phyloP scores from a whole-genome alignment of 2,888 invertebrate genomes.

The Drosophila falleni region DNA sequence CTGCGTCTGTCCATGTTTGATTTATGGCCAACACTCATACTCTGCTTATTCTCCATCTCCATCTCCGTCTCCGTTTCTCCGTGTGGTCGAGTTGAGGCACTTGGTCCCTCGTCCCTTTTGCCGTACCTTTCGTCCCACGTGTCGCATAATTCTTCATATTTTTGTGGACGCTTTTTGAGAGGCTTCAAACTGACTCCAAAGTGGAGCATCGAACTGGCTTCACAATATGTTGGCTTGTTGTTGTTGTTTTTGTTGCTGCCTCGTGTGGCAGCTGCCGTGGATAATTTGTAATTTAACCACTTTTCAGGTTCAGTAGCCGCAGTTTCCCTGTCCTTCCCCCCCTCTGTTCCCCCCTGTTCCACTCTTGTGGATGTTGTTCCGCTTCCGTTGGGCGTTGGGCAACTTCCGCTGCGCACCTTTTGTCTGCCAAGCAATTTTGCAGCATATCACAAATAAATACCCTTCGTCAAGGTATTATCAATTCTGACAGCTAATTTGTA shows the following conservation, averaged over 20 bases:
- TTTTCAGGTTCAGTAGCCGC: slow-evolving; percentile 85
- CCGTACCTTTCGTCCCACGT: slow-evolving; percentile 62
- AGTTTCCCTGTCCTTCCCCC: slow-evolving; percentile 36
- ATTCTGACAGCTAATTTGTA: slow-evolving; percentile 4
- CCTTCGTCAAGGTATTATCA: slow-evolving; percentile 10
- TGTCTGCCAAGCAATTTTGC: slow-evolving; percentile 47
- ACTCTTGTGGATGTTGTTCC: slow-evolving; percentile 44
- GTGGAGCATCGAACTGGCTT: slow-evolving; percentile 26
- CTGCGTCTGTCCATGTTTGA: slow-evolving; percentile 77
- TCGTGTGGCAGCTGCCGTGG: slow-evolving; percentile 74
- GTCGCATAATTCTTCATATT: slow-evolving; percentile 79
- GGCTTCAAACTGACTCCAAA: slow-evolving; percentile 65
- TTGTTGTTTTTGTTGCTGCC: slow-evolving; percentile 43
- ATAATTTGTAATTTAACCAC: slow-evolving; percentile 86
- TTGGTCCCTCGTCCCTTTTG: background rate
- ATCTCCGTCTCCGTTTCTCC: background rate
- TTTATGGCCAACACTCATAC: slow-evolving; percentile 59
- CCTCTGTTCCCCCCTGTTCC: background rate
- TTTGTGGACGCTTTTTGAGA: slow-evolving; percentile 49
- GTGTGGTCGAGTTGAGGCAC: slow-evolving; percentile 19
- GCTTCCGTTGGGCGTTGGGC: slow-evolving; percentile 71
- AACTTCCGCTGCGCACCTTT: slow-evolving; percentile 72
- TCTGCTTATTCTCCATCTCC: background rate
- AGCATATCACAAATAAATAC: slow-evolving; percentile 26
- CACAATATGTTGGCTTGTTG: slow-evolving; percentile 43